A percentile compares a stretch with the other conserved stretches of the same genome.
Evolutionary conservation across 2,888 invertebrate genomes (phyloP).

Genomic region (Hirtodrosophila alboralis): DNA sequence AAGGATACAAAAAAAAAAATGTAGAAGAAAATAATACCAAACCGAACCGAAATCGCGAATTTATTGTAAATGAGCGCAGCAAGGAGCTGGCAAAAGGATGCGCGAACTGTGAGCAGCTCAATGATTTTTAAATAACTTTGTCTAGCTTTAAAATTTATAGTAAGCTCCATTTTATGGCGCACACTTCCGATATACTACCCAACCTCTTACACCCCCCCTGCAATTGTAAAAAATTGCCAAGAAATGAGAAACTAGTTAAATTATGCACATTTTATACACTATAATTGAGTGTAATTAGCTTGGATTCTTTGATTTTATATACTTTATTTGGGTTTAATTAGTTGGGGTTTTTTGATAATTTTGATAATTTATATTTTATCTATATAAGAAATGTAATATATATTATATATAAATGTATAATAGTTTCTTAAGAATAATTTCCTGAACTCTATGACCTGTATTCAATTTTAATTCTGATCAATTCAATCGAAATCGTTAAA

Average conservation of each 20-base stretch:
- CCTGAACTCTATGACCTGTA: too few relatives aligned
- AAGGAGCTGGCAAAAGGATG: constrained; percentile 35
- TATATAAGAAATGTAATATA: too few relatives aligned
- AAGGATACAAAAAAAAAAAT: constrained; percentile 3
- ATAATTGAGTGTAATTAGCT: too few relatives aligned
- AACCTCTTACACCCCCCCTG: background rate
- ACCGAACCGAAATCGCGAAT: constrained; percentile 74
- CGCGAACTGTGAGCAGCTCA: constrained; percentile 44
- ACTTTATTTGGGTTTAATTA: too few relatives aligned
- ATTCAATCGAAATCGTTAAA: too few relatives aligned
- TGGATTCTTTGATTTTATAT: too few relatives aligned
- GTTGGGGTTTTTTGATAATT: too few relatives aligned
- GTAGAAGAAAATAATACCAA: constrained; percentile 21
- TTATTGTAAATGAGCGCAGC: constrained; percentile 69
- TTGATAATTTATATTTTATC: too few relatives aligned
- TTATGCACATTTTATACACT: background rate
- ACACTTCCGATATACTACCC: constrained; percentile 21
- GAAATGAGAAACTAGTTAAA: background rate
- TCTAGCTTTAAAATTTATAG: constrained; percentile 71
- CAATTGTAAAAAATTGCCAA: background rate
- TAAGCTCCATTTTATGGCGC: constrained; percentile 62
- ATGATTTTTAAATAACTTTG: constrained; percentile 62
- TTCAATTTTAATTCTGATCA: too few relatives aligned
- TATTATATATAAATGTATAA: too few relatives aligned
- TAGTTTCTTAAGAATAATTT: too few relatives aligned